These are phyloP conservation scores for Stylophora pistillata DNA, from an alignment of 64 coral and sea anemone species.

Conservation along the genomic window DNA sequence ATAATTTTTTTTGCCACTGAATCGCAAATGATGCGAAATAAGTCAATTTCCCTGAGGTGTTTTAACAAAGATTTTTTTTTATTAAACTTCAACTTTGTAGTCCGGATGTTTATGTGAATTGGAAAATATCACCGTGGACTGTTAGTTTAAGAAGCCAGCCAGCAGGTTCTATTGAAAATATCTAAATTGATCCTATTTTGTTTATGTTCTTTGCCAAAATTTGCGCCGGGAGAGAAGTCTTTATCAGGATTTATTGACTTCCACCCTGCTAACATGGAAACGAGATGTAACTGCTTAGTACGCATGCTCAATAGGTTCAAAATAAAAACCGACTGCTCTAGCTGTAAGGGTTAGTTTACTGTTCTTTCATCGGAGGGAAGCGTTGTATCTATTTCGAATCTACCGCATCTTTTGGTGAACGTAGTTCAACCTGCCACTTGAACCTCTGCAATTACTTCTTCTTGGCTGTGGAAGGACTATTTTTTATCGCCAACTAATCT, in stretches of 20 bases:
- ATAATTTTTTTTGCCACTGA: slow-evolving; percentile 30
- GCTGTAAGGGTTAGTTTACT: slow-evolving; percentile 39
- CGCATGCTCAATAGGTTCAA: slow-evolving; percentile 64
- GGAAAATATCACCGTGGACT: slow-evolving; percentile 62
- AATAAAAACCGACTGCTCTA: slow-evolving; percentile 63
- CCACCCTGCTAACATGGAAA: slow-evolving; percentile 5
- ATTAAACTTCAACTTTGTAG: slow-evolving; percentile 68
- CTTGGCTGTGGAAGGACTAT: neutral
- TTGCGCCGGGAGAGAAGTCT: slow-evolving; percentile 56
- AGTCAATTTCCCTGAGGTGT: slow-evolving; percentile 54
- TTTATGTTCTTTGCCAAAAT: slow-evolving; percentile 72
- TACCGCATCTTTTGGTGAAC: slow-evolving; percentile 53
- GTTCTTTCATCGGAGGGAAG: neutral
- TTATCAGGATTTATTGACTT: neutral
- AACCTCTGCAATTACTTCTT: neutral
- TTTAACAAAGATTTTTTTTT: slow-evolving; percentile 57
- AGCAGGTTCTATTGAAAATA: slow-evolving; percentile 85
- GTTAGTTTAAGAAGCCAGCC: slow-evolving; percentile 78
- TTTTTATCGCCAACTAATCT: neutral
- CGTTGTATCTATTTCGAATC: slow-evolving; percentile 49
- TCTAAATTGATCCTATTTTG: slow-evolving; percentile 71
- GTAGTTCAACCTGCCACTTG: slow-evolving; percentile 4
- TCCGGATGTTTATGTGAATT: slow-evolving; percentile 85
- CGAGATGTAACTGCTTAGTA: neutral
- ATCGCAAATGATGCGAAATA: slow-evolving; percentile 83